A percentile compares a stretch with the other conserved stretches of the same genome.
phyloP scores from a whole-genome alignment of 2,113 vertebrate species.

The Xiphorhynchus elegans region DNA sequence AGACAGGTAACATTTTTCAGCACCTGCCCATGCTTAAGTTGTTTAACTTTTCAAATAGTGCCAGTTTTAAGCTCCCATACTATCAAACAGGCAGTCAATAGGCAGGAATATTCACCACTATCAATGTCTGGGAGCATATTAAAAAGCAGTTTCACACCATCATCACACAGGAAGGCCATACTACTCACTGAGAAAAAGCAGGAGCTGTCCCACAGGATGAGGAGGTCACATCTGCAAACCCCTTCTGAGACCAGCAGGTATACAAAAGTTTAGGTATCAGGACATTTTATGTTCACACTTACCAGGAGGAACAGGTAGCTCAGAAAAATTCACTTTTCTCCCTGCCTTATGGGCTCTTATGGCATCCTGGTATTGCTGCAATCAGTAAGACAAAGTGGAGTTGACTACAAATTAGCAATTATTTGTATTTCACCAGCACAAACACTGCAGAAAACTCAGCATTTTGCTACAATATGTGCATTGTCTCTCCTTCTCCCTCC shows the following conservation, averaged over 20 bases:
- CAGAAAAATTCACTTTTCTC: slow-evolving; percentile 85
- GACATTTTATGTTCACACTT: slow-evolving; percentile 1
- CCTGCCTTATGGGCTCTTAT: slow-evolving; percentile 89
- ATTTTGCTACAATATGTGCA: neutral
- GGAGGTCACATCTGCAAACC: neutral
- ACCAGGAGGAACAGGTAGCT: slow-evolving; percentile 93
- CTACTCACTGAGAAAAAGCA: neutral
- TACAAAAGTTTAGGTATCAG: neutral
- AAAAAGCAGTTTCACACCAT: neutral
- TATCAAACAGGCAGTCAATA: neutral
- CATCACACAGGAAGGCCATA: neutral
- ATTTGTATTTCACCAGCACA: neutral
- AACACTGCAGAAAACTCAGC: neutral
- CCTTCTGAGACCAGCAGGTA: neutral
- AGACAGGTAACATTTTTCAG: neutral
- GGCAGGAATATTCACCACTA: neutral
- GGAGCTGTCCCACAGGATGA: neutral
- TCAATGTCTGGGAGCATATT: neutral
- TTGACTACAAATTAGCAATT: neutral
- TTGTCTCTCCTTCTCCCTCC: neutral
- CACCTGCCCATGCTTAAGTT: neutral
- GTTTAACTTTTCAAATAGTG: neutral
- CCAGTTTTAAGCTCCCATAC: neutral
- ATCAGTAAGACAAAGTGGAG: slow-evolving; percentile 3
- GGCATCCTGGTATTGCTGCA: slow-evolving; percentile 95